phyloP scores from a whole-genome alignment of 2,888 invertebrate genomes.

The Orthonychiurus folsomi region DNA sequence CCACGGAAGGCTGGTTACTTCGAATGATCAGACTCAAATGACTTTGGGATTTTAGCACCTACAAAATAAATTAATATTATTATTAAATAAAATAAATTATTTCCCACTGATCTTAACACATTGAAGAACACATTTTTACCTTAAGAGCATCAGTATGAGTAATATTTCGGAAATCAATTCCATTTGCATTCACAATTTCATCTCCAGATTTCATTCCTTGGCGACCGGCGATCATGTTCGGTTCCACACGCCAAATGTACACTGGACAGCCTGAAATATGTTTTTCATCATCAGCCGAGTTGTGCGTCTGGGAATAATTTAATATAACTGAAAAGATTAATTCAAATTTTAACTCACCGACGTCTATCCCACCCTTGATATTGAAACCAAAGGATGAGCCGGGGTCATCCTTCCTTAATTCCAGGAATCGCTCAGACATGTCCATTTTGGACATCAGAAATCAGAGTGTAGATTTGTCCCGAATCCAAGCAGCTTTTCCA shows the following conservation, averaged over 20 bases:
- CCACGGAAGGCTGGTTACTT: background rate
- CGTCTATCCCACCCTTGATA: slow-evolving; percentile 36
- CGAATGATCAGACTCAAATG: slow-evolving; percentile 3
- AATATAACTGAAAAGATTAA: background rate
- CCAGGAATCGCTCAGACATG: slow-evolving; percentile 18
- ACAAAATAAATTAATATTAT: no score
- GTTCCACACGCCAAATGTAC: slow-evolving; percentile 84
- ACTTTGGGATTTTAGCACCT: slow-evolving; percentile 4
- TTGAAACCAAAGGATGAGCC: slow-evolving; percentile 34
- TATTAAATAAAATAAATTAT: no score
- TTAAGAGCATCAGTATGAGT: slow-evolving; percentile 87
- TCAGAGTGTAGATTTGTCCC: no score
- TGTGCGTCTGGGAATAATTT: background rate
- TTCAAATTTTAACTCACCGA: slow-evolving; percentile 25
- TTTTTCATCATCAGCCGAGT: background rate
- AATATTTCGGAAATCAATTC: slow-evolving; percentile 83
- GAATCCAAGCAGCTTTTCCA: no score
- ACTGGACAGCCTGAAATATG: slow-evolving; percentile 46
- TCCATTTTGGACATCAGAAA: no score
- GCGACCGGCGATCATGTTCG: slow-evolving; percentile 78
- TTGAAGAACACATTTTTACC: slow-evolving; percentile 49
- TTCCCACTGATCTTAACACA: no score
- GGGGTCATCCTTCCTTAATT: slow-evolving; percentile 21
- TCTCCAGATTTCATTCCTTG: slow-evolving; percentile 83
- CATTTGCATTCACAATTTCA: slow-evolving; percentile 90